phyloP scores from a whole-genome alignment of 2,797 vertebrate genomes.

The Serranus cabrilla region DNA sequence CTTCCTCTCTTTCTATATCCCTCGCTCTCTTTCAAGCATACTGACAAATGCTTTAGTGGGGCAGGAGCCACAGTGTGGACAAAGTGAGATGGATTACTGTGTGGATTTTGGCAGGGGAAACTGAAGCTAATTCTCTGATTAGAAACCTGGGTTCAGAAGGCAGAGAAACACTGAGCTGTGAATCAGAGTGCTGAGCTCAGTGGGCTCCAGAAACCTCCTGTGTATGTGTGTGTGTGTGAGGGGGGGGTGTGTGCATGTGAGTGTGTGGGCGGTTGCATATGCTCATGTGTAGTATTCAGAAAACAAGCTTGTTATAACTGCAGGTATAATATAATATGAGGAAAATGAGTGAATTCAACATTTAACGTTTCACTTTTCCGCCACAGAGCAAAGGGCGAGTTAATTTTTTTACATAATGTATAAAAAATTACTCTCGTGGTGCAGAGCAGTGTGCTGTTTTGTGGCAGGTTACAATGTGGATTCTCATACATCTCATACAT shows the following conservation, averaged over 20 bases:
- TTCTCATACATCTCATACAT: too few relatives aligned
- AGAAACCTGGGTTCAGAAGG: constrained; percentile 81
- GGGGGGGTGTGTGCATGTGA: constrained; percentile 15
- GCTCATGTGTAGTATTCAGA: neutral
- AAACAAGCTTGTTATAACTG: constrained; percentile 5
- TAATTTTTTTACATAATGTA: neutral
- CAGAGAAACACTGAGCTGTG: constrained; percentile 74
- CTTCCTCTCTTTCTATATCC: constrained; percentile 9
- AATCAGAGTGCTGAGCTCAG: constrained; percentile 66
- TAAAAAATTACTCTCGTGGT: neutral
- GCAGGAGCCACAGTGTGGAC: constrained; percentile 74
- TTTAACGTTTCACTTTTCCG: neutral
- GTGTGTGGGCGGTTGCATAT: constrained; percentile 6
- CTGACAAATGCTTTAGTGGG: constrained; percentile 65
- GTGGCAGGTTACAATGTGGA: constrained; percentile 5
- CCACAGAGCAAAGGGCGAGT: neutral
- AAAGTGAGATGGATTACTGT: constrained; percentile 85
- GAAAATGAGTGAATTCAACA: neutral
- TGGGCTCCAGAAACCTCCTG: constrained; percentile 31
- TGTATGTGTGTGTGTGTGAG: constrained; percentile 7
- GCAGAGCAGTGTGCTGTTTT: neutral
- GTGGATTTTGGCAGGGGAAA: constrained; percentile 78
- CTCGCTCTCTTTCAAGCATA: constrained; percentile 43
- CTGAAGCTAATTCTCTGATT: constrained; percentile 85
- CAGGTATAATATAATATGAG: neutral